Evolutionary conservation across 1,140 invertebrate species (phyloP).

Genomic region (Gonioctena quinquepunctata): DNA sequence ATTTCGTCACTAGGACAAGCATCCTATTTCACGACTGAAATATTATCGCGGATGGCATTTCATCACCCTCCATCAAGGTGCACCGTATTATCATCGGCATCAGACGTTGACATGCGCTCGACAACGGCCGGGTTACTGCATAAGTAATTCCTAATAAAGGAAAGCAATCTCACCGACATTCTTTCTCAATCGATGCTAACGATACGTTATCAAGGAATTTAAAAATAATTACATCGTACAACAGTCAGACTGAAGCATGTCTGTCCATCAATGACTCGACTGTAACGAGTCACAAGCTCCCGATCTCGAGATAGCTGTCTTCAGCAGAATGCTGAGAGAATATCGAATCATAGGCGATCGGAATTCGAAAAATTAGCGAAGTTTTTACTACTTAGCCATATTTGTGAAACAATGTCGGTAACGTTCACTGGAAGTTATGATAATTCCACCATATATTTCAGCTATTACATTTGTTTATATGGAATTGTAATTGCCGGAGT

Average conservation of each 20-base stretch:
- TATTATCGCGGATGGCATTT: neutral
- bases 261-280: slow-evolving; percentile 38
- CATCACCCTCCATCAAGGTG: neutral
- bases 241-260: slow-evolving; percentile 34
- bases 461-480: slow-evolving; percentile 9
- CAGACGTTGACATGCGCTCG: neutral
- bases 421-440: neutral
- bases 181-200: slow-evolving; percentile 35
- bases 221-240: slow-evolving; percentile 42
- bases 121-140: slow-evolving; percentile 6
- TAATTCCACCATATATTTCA: neutral
- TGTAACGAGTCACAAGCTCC: slow-evolving; percentile 37
- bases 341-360: slow-evolving; percentile 25
- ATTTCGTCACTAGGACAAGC: too few relatives aligned
- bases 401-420: neutral
- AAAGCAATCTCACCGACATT: slow-evolving; percentile 29
- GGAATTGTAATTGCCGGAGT: slow-evolving; percentile 9
- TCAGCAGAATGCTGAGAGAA: slow-evolving; percentile 22
- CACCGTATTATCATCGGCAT: neutral
- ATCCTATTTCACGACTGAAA: too few relatives aligned
- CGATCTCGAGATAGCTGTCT: slow-evolving; percentile 25
- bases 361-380: slow-evolving; percentile 25
- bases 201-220: slow-evolving; percentile 44
- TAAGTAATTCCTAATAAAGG: slow-evolving; percentile 41
- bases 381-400: neutral